Evolutionary conservation across 2,113 vertebrate species (phyloP).

Genomic region (Coreoperca whiteheadi): DNA sequence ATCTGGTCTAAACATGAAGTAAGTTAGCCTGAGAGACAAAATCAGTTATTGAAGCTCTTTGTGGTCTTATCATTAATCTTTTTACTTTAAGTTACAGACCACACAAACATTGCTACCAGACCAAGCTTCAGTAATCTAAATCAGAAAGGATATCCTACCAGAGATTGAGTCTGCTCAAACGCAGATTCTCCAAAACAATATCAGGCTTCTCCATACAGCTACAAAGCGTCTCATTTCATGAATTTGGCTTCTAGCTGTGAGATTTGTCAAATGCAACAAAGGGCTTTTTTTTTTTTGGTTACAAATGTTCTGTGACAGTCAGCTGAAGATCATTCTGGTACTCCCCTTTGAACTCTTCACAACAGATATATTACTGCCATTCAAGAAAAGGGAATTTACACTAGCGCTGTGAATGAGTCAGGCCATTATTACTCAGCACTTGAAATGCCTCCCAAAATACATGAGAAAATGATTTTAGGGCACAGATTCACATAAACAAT

Average conservation of each 20-base stretch:
- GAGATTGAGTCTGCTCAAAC: constrained; percentile 30
- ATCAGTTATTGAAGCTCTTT: constrained; percentile 11
- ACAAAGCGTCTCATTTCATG: constrained; percentile 32
- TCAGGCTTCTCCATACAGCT: constrained; percentile 16
- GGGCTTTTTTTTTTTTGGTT: not conserved
- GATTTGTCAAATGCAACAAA: constrained; percentile 48
- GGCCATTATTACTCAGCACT: constrained; percentile 50
- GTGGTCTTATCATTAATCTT: not conserved
- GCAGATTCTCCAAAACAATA: constrained; percentile 32
- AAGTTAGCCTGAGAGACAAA: not conserved
- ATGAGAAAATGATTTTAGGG: constrained; percentile 51
- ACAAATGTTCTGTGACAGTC: constrained; percentile 46
- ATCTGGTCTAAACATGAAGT: constrained; percentile 7
- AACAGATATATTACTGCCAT: constrained; percentile 36
- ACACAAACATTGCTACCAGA: not conserved
- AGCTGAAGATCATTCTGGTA: constrained; percentile 36
- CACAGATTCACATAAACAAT: constrained; percentile 35
- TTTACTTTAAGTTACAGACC: not conserved
- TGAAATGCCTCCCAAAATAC: constrained; percentile 58
- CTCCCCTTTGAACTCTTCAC: constrained; percentile 41
- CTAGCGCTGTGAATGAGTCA: constrained; percentile 55
- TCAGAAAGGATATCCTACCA: constrained; percentile 18
- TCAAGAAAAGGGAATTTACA: constrained; percentile 33
- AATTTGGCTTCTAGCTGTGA: constrained; percentile 33
- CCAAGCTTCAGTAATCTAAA: constrained; percentile 7